phyloP scores from a whole-genome alignment of 2,797 vertebrate genomes.

The Sebastes alutus region DNA sequence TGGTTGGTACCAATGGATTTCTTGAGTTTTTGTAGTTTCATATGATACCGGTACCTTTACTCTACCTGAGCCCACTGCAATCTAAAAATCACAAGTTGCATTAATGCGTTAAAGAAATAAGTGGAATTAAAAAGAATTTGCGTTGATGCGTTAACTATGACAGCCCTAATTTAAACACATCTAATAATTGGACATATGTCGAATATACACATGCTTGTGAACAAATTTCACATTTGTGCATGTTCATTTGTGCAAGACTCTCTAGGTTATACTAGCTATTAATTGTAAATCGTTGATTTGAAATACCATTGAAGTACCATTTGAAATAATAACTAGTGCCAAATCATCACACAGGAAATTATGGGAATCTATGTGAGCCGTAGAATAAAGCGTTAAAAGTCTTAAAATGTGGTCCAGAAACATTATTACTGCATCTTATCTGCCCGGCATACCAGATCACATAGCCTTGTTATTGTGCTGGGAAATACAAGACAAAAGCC shows the following conservation, averaged over 20 bases:
- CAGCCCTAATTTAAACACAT: too few species aligned
- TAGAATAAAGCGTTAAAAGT: background rate
- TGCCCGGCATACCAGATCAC: background rate
- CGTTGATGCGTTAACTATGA: too few species aligned
- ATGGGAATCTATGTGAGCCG: background rate
- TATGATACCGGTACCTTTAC: too few species aligned
- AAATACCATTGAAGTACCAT: background rate
- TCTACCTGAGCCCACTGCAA: too few species aligned
- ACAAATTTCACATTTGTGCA: background rate
- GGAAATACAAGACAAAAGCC: conserved; percentile 14
- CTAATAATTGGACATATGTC: too few species aligned
- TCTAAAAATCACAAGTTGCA: too few species aligned
- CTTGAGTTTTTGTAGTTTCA: too few species aligned
- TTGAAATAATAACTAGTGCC: background rate
- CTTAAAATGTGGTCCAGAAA: background rate
- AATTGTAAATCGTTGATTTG: background rate
- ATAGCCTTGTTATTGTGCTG: background rate
- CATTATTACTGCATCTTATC: background rate
- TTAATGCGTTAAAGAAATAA: too few species aligned
- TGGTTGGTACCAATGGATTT: too few species aligned
- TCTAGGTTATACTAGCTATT: background rate
- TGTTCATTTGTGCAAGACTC: background rate
- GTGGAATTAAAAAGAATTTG: too few species aligned
- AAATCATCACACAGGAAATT: background rate
- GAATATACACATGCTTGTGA: too few species aligned